Percentiles rank a stretch among this genome's conserved stretches.
These are phyloP conservation scores for Abrostola tripartita DNA, from an alignment of 2,888 invertebrate species.

Conservation along the genomic window DNA sequence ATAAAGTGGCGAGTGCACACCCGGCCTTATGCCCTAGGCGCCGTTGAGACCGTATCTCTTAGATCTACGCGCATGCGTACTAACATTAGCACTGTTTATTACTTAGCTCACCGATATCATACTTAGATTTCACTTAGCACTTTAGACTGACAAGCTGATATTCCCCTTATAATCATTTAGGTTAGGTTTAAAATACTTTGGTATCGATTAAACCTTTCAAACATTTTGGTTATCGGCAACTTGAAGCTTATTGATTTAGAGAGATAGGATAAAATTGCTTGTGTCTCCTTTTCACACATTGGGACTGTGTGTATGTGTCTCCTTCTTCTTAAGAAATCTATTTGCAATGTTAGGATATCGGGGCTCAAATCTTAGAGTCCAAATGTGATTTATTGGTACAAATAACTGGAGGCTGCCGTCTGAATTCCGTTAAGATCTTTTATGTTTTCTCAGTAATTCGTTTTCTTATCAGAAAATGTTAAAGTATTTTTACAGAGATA, in stretches of 20 bases:
- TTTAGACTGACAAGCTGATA: constrained; percentile 36
- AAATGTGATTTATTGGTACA: constrained; percentile 55
- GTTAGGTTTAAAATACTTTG: constrained; percentile 27
- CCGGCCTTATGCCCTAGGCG: constrained; percentile 61
- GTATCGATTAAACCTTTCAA: constrained; percentile 24
- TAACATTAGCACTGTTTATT: constrained; percentile 72
- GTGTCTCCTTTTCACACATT: constrained; percentile 46
- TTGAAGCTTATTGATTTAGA: constrained; percentile 56
- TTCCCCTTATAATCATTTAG: constrained; percentile 13
- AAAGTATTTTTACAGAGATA: constrained; percentile 29
- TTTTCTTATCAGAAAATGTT: constrained; percentile 39
- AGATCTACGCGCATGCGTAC: constrained; percentile 75
- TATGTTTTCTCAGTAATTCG: constrained; percentile 35
- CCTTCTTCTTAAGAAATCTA: constrained; percentile 45
- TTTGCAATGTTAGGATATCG: constrained; percentile 50
- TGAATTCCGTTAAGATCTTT: constrained; percentile 45
- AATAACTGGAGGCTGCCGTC: constrained; percentile 45
- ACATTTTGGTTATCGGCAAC: constrained; percentile 42
- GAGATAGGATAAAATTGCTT: constrained; percentile 46
- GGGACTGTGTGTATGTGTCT: constrained; percentile 30
- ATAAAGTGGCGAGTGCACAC: constrained; percentile 44
- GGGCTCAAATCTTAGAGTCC: constrained; percentile 43
- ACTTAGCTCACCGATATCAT: constrained; percentile 69
- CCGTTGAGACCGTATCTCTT: constrained; percentile 67
- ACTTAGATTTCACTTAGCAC: constrained; percentile 62